These are phyloP conservation scores for Lepidurus packardi DNA, from an alignment of 1,140 invertebrate genomes.

Conservation along the genomic window DNA sequence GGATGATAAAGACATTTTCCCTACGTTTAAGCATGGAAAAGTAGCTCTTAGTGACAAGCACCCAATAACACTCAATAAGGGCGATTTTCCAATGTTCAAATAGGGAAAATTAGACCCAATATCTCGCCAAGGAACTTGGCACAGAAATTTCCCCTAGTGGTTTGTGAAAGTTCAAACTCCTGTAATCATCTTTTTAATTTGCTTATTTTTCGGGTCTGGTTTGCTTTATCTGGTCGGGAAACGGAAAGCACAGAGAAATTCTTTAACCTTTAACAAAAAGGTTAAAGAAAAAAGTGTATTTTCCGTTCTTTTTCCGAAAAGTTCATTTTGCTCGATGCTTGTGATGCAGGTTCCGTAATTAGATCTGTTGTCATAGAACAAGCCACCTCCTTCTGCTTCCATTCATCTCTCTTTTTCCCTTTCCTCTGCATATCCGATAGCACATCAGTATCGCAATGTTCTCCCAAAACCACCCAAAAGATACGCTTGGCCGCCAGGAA, in stretches of 20 bases:
- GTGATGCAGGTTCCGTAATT: slow-evolving; percentile 14
- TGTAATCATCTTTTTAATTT: background rate
- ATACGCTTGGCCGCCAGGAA: background rate
- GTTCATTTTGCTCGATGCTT: background rate
- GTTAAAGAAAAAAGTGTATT: too few relatives aligned
- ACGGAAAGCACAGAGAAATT: background rate
- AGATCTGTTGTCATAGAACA: background rate
- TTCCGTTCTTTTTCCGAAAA: too few relatives aligned
- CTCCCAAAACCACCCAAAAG: background rate
- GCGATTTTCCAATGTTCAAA: too few relatives aligned
- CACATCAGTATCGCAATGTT: background rate
- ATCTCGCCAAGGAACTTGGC: too few relatives aligned
- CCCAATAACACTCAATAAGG: too few relatives aligned
- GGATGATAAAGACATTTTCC: too few relatives aligned
- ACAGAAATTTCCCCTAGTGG: too few relatives aligned
- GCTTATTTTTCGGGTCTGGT: background rate
- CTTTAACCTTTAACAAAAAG: background rate
- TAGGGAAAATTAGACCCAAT: too few relatives aligned
- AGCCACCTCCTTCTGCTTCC: background rate
- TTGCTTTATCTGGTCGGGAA: background rate
- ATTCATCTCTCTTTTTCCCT: background rate
- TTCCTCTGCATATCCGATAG: background rate
- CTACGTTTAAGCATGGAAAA: too few relatives aligned
- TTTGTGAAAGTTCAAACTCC: background rate
- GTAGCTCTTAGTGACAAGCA: too few relatives aligned